Conservation (phyloP, 2,797 vertebrate genomes). For the Arvicola amphibius region DNA sequence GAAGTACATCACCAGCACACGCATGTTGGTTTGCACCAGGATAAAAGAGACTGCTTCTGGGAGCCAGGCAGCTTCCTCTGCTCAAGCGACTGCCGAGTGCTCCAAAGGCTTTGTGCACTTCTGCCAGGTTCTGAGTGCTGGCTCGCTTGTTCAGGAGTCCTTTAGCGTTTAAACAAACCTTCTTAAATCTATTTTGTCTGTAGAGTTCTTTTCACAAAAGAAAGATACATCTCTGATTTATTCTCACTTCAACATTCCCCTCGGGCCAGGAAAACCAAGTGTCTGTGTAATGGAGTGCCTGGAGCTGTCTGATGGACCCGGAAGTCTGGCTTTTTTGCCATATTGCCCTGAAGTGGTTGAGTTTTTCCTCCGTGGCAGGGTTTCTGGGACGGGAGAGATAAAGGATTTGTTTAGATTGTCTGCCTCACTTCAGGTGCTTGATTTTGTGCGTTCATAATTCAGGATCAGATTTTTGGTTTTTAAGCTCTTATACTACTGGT, state of each 20-base stretch:
- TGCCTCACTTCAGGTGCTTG: not conserved
- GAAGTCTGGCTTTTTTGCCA: not conserved
- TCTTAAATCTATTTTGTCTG: not conserved
- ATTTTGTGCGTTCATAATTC: not conserved
- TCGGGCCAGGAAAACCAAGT: not conserved
- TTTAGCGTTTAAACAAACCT: not conserved
- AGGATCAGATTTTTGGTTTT: not conserved
- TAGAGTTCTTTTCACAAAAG: not conserved
- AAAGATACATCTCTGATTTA: not conserved
- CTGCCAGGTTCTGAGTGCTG: not conserved
- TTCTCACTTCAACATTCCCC: not conserved
- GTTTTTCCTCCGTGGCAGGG: not conserved
- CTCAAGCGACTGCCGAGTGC: not conserved
- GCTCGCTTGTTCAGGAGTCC: not conserved
- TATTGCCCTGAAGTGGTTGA: not conserved
- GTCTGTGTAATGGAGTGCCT: not conserved
- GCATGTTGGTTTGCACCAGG: not conserved
- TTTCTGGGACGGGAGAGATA: not conserved
- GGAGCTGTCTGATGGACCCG: not conserved
- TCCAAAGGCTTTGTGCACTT: not conserved
- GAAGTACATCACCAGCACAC: not conserved
- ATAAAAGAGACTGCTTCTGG: not conserved
- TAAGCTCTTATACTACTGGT: not conserved
- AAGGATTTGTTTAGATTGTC: not conserved
- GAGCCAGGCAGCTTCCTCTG: not conserved